phyloP scores from a whole-genome alignment of 2,888 invertebrate genomes.

The Carcina quercana region DNA sequence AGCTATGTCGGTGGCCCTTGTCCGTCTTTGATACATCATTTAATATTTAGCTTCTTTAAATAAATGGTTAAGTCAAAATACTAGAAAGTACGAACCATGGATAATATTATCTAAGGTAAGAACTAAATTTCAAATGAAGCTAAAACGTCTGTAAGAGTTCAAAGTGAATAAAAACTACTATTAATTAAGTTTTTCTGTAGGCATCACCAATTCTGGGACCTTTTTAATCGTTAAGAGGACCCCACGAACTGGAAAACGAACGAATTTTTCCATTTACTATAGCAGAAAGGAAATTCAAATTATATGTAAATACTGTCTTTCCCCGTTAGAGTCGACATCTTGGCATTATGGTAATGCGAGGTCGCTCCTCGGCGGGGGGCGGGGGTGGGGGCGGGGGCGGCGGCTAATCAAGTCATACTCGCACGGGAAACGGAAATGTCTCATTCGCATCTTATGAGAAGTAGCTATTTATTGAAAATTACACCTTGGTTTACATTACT shows the following conservation, averaged over 20 bases:
- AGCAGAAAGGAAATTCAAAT: constrained; percentile 40
- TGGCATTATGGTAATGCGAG: constrained; percentile 47
- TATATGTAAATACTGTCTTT: constrained; percentile 42
- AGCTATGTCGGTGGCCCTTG: too few species aligned
- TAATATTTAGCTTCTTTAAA: too few species aligned
- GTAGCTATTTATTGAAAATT: too few species aligned
- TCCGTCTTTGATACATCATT: too few species aligned
- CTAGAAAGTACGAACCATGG: too few species aligned
- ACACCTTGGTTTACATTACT: too few species aligned
- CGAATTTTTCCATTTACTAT: constrained; percentile 20
- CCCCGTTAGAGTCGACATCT: constrained; percentile 38
- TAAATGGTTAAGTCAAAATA: too few species aligned
- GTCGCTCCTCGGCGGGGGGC: constrained; percentile 31
- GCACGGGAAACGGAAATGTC: constrained; percentile 8
- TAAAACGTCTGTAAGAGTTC: too few species aligned
- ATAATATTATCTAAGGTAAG: too few species aligned
- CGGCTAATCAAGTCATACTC: constrained; percentile 30
- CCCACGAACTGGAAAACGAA: constrained; percentile 4
- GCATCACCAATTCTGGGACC: not conserved
- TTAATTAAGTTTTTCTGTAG: too few species aligned
- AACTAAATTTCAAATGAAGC: too few species aligned
- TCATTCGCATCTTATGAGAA: constrained; percentile 2
- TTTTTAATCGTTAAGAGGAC: not conserved
- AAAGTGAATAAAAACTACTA: too few species aligned
- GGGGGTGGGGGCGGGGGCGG: constrained; percentile 22